Conservation (phyloP, 2,888 invertebrate species). For the Pristionchus fissidentatus region DNA sequence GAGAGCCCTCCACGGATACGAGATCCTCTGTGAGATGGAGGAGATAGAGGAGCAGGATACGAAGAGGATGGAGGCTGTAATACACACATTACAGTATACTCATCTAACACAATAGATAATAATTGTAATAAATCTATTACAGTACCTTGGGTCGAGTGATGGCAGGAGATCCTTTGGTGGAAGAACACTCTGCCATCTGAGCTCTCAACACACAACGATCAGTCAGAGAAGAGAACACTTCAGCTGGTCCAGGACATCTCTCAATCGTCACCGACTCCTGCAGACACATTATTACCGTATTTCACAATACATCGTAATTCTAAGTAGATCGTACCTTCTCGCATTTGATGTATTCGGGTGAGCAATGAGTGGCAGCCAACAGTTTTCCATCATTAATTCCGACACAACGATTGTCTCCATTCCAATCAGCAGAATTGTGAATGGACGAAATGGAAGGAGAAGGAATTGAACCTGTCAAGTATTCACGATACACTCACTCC, state of each 20-base stretch:
- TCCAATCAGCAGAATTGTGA: background rate
- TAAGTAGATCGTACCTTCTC: background rate
- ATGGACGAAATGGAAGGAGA: background rate
- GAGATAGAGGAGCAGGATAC: background rate
- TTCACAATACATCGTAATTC: background rate
- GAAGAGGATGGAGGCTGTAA: background rate
- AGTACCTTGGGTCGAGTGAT: conserved; percentile 36
- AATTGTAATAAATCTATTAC: background rate
- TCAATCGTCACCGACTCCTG: background rate
- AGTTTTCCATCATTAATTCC: conserved; percentile 26
- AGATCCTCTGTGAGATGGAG: background rate
- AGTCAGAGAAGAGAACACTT: conserved; percentile 10
- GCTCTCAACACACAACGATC: conserved; percentile 5
- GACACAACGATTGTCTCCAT: background rate
- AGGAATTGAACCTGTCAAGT: background rate
- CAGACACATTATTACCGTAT: background rate
- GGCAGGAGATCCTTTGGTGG: background rate
- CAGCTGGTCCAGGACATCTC: background rate
- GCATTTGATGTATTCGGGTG: conserved; percentile 11
- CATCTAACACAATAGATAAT: background rate
- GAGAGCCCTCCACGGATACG: conserved; percentile 1
- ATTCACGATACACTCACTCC: background rate
- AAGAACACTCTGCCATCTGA: conserved; percentile 18
- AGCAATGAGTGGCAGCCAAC: background rate
- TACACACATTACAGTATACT: too few species aligned